A percentile compares a stretch with the other conserved stretches of the same genome.
These are phyloP conservation scores for Leguminivora glycinivorella DNA, from an alignment of 1,140 invertebrate genomes.

Conservation along the genomic window DNA sequence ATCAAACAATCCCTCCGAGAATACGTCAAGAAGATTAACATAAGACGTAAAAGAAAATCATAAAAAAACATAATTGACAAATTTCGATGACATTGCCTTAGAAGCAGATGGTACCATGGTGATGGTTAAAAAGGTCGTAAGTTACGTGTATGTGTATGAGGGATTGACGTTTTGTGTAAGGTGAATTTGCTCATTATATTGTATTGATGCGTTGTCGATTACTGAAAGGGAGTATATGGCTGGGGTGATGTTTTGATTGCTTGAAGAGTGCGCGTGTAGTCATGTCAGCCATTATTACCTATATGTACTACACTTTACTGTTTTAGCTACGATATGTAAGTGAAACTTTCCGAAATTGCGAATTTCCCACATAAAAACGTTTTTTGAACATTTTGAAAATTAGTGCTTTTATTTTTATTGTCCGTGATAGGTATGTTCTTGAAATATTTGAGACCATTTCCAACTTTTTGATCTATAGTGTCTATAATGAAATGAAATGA, in stretches of 20 bases:
- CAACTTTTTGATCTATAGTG: too few relatives aligned
- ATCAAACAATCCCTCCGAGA: not conserved
- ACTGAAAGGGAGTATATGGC: not conserved
- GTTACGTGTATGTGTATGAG: not conserved
- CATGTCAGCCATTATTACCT: not conserved
- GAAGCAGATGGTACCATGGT: not conserved
- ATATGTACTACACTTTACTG: too few relatives aligned
- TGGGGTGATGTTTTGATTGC: not conserved
- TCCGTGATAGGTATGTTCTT: too few relatives aligned
- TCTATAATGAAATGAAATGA: too few relatives aligned
- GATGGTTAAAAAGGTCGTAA: not conserved
- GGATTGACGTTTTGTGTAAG: not conserved
- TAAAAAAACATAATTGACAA: conserved; percentile 26
- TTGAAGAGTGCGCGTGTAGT: too few relatives aligned
- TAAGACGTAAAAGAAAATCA: conserved; percentile 7
- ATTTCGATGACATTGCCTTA: not conserved
- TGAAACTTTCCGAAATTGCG: too few relatives aligned
- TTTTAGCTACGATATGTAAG: too few relatives aligned
- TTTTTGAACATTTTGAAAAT: too few relatives aligned
- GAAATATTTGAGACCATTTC: too few relatives aligned
- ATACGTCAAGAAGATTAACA: conserved; percentile 3
- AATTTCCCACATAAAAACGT: too few relatives aligned
- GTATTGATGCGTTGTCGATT: conserved; percentile 4
- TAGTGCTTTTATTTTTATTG: too few relatives aligned
- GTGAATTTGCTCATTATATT: not conserved